Evolutionary conservation across 2,888 invertebrate species (phyloP).

Genomic region (Cheilosia impressa): DNA sequence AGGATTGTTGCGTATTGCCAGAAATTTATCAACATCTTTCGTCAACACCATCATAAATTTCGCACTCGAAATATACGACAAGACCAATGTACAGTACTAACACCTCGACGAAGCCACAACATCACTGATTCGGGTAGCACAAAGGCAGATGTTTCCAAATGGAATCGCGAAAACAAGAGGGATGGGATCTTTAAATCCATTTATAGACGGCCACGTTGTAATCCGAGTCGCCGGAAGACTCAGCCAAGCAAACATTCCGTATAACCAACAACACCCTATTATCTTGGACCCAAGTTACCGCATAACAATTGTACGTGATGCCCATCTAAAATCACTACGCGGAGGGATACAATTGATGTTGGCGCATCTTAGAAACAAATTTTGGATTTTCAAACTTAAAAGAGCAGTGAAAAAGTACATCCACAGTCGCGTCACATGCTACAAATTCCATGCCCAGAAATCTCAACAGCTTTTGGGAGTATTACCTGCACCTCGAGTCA

Average conservation of each 20-base stretch:
- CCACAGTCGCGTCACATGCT: neutral
- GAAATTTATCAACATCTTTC: neutral
- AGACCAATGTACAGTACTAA: rapidly evolving
- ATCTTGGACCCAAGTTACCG: neutral
- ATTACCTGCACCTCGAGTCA: slow-evolving; percentile 2
- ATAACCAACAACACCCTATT: slow-evolving; percentile 12
- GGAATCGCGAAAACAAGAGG: neutral
- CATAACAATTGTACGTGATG: neutral
- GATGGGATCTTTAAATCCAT: neutral
- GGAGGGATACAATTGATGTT: slow-evolving; percentile 1
- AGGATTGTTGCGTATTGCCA: neutral
- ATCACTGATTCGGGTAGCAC: too few species aligned
- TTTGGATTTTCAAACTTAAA: neutral
- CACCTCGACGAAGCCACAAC: too few species aligned
- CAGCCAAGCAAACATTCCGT: neutral
- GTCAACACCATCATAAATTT: neutral
- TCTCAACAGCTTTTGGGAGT: slow-evolving; percentile 1
- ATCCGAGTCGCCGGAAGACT: neutral
- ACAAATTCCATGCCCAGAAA: neutral
- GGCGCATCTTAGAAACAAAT: neutral
- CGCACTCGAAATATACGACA: neutral
- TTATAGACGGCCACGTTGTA: neutral
- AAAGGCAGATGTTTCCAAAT: too few species aligned
- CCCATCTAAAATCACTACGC: too few species aligned
- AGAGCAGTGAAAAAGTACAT: neutral